A percentile compares a stretch with the other conserved stretches of the same genome.
These are phyloP conservation scores for Deroplatys truncata DNA, from an alignment of 2,888 invertebrate genomes.

Conservation along the genomic window DNA sequence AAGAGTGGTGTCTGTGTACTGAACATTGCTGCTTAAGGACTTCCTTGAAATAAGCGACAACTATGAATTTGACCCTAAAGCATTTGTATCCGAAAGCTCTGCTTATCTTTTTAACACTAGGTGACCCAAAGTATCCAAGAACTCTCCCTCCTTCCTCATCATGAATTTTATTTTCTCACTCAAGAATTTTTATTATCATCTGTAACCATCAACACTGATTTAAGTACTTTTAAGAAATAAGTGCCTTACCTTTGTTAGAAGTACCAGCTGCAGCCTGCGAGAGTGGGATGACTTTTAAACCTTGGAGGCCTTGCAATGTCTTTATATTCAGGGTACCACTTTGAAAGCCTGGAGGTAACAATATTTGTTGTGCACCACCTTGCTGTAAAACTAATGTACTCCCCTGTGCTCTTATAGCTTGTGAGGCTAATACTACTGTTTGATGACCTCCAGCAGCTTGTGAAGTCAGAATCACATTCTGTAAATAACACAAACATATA, in stretches of 20 bases:
- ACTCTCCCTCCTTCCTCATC: no score
- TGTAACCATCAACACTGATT: no score
- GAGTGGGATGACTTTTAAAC: conserved; percentile 54
- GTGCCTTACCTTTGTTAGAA: conserved; percentile 35
- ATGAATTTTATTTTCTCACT: no score
- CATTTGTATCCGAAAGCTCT: no score
- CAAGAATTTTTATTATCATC: no score
- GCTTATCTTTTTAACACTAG: no score
- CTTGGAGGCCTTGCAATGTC: conserved; percentile 46
- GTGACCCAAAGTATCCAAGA: no score
- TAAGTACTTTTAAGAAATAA: background rate
- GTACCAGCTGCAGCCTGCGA: conserved; percentile 35
- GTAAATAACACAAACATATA: background rate
- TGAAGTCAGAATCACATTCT: conserved; percentile 37
- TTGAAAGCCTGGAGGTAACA: conserved; percentile 59
- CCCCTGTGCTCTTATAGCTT: conserved; percentile 31
- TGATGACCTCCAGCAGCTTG: conserved; percentile 33
- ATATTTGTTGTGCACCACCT: conserved; percentile 50
- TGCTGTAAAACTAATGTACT: conserved; percentile 32
- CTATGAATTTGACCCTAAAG: no score
- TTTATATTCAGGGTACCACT: conserved; percentile 58
- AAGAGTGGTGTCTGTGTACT: no score
- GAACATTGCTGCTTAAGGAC: no score
- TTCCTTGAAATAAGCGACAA: no score
- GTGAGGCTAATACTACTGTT: conserved; percentile 33